These are phyloP conservation scores for Xiphydria camelus DNA, from an alignment of 2,888 invertebrate genomes.

Conservation along the genomic window DNA sequence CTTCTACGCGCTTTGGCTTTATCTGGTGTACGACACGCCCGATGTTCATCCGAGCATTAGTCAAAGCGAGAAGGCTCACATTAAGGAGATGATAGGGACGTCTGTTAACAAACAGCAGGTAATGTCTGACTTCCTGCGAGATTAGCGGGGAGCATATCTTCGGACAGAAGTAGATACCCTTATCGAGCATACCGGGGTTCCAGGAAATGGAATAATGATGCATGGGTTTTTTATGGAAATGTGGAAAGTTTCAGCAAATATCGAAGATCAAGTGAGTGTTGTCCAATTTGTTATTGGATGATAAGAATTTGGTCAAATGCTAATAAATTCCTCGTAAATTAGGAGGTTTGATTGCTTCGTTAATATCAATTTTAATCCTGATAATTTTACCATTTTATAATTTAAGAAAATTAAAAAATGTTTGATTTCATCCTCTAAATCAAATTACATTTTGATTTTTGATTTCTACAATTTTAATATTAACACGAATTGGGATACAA, in stretches of 20 bases:
- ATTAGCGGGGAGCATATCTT: no score
- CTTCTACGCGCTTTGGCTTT: slow-evolving; percentile 68
- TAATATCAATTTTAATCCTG: slow-evolving; percentile 66
- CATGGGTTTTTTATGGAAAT: no score
- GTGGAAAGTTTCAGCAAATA: no score
- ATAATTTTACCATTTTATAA: slow-evolving; percentile 43
- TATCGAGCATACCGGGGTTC: no score
- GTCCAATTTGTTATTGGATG: no score
- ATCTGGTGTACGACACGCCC: slow-evolving; percentile 69
- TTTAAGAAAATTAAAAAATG: slow-evolving; percentile 65
- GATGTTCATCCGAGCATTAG: slow-evolving; percentile 67
- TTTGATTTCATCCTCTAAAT: slow-evolving; percentile 65
- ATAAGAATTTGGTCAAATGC: no score
- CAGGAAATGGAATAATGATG: no score
- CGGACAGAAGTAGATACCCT: no score
- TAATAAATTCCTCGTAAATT: slow-evolving; percentile 77
- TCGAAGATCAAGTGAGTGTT: no score
- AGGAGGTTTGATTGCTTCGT: slow-evolving; percentile 70
- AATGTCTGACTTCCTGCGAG: no score
- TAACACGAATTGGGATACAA: slow-evolving; percentile 74
- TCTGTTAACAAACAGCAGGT: slow-evolving; percentile 48
- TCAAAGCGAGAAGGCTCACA: slow-evolving; percentile 67
- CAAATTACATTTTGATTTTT: slow-evolving; percentile 67
- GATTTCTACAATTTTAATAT: slow-evolving; percentile 62
- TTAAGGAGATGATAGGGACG: slow-evolving; percentile 56